phyloP scores from a whole-genome alignment of 2,113 vertebrate genomes.

The Daboia siamensis region DNA sequence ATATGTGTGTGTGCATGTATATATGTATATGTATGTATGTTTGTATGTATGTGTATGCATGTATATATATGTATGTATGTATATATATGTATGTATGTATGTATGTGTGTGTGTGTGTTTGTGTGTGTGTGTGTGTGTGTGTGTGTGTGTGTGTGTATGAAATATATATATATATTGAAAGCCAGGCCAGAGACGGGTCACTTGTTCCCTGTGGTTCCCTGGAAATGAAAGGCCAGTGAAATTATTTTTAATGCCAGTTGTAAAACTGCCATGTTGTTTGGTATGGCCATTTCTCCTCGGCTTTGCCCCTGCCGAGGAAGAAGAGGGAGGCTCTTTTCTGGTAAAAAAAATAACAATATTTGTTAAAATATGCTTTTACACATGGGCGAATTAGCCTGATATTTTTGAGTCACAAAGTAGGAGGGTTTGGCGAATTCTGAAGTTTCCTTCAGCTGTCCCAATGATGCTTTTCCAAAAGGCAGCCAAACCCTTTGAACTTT shows the following conservation, averaged over 20 bases:
- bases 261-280: not conserved
- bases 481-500: not conserved
- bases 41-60: too few species aligned
- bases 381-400: fast-evolving
- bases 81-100: too few species aligned
- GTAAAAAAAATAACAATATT: not conserved
- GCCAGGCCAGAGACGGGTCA: not conserved
- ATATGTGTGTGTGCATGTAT: too few species aligned
- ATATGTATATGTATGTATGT: too few species aligned
- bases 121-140: too few species aligned
- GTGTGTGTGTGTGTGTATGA: too few species aligned
- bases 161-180: not conserved
- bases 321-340: not conserved
- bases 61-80: too few species aligned
- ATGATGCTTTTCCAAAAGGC: too few species aligned
- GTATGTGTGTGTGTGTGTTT: too few species aligned
- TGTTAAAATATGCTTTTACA: not conserved
- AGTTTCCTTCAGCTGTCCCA: not conserved
- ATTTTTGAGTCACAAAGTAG: not conserved
- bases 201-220: constrained; percentile 8
- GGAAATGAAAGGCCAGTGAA: constrained; percentile 24
- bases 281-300: fast-evolving
- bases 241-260: not conserved
- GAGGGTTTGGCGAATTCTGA: not conserved
- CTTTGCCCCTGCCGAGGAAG: not conserved